These are phyloP conservation scores for Rhynchotus rufescens DNA, from an alignment of 2,797 vertebrate genomes.

Conservation along the genomic window DNA sequence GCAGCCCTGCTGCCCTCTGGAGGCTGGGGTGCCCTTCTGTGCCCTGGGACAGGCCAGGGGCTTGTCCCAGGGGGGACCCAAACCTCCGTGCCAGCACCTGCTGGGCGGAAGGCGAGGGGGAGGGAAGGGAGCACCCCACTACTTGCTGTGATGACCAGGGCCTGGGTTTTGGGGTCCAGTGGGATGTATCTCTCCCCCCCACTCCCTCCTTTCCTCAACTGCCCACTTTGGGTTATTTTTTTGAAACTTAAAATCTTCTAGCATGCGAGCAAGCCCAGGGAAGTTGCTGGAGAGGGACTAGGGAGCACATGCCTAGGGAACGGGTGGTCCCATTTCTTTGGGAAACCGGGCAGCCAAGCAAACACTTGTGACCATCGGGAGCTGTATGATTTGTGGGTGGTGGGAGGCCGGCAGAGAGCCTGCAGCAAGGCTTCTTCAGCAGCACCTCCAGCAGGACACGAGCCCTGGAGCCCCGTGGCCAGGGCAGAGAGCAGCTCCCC, in stretches of 20 bases:
- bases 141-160: not conserved
- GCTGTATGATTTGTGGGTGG: not conserved
- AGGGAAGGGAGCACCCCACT: too few relatives aligned
- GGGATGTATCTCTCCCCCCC: not conserved
- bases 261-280: not conserved
- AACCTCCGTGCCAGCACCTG: too few relatives aligned
- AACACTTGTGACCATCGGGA: not conserved
- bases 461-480: fast-evolving
- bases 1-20: not conserved
- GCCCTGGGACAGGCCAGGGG: too few relatives aligned
- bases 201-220: not conserved
- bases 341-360: not conserved
- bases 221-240: too few relatives aligned
- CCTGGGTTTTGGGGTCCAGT: not conserved
- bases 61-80: too few relatives aligned
- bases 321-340: not conserved
- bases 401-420: too few relatives aligned
- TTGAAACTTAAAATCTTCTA: not conserved
- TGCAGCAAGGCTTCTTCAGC: too few relatives aligned
- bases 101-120: too few relatives aligned
- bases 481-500: too few relatives aligned
- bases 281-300: not conserved
- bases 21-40: not conserved
- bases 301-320: too few relatives aligned
- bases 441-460: not conserved